Evolutionary conservation across 37 sponge, comb jelly and placozoan genomes (phyloP).

Genomic region (Cliona cf. orientalis): DNA sequence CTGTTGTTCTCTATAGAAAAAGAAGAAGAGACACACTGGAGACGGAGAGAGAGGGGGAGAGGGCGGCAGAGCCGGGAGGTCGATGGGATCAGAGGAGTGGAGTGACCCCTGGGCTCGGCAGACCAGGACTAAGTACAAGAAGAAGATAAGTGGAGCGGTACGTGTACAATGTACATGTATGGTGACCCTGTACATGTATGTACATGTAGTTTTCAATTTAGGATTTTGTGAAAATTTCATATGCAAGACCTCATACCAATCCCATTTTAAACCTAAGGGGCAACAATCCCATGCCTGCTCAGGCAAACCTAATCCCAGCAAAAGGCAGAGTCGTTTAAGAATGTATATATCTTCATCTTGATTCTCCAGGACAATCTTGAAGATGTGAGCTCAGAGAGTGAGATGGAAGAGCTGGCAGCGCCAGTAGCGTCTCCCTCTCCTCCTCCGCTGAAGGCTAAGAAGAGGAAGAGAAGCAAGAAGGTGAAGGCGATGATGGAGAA

Average conservation of each 20-base stretch:
- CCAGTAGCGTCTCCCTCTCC: not conserved
- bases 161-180: not conserved
- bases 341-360: not conserved
- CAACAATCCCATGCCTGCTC: too few species aligned
- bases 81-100: slow-evolving; percentile 14
- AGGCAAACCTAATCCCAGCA: not conserved
- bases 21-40: not conserved
- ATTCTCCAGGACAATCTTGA: not conserved
- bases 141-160: slow-evolving; percentile 12
- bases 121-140: not conserved
- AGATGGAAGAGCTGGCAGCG: not conserved
- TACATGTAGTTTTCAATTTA: too few species aligned
- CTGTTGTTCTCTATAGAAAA: not conserved
- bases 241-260: too few species aligned
- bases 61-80: not conserved
- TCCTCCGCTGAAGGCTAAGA: not conserved
- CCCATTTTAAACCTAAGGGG: too few species aligned
- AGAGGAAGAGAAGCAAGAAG: slow-evolving; percentile 14
- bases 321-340: not conserved
- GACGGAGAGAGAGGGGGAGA: not conserved
- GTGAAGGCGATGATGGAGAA: not conserved
- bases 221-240: too few species aligned
- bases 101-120: slow-evolving; percentile 32
- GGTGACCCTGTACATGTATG: not conserved
- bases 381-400: slow-evolving; percentile 1